A percentile compares a stretch with the other conserved stretches of the same genome.
phyloP scores from a whole-genome alignment of 2,888 invertebrate species.

The Sphaerophoria taeniata region DNA sequence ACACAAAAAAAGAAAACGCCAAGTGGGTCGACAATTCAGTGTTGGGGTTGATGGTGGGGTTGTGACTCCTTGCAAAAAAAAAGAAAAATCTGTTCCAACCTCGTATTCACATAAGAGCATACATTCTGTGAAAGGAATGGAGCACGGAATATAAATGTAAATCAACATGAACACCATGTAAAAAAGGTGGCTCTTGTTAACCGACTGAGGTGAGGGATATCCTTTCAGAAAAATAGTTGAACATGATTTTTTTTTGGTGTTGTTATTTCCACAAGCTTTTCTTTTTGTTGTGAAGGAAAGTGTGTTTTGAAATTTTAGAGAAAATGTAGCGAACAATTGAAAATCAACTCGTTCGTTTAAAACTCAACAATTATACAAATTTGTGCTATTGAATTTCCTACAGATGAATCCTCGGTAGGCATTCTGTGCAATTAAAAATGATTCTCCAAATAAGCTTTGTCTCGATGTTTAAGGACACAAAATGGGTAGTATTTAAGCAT shows the following conservation, averaged over 20 bases:
- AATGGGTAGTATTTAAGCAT: too few species aligned
- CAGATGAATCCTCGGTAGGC: background rate
- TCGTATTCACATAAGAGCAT: background rate
- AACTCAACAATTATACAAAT: slow-evolving; percentile 9
- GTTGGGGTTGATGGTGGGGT: slow-evolving; percentile 23
- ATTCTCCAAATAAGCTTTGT: background rate
- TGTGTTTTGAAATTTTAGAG: background rate
- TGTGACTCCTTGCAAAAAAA: background rate
- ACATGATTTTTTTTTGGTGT: slow-evolving; percentile 18
- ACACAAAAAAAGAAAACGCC: slow-evolving; percentile 51
- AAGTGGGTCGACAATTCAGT: slow-evolving; percentile 57
- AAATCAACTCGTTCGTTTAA: slow-evolving; percentile 12
- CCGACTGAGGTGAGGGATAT: slow-evolving; percentile 27
- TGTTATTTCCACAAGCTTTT: background rate
- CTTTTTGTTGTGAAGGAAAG: background rate
- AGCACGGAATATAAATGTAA: slow-evolving; percentile 20
- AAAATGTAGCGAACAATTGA: background rate
- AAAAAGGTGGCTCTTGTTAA: background rate
- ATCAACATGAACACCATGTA: slow-evolving; percentile 11
- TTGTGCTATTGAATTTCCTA: background rate
- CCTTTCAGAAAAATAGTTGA: slow-evolving; percentile 9
- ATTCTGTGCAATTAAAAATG: background rate
- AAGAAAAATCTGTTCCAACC: background rate
- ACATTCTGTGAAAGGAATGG: slow-evolving; percentile 3
- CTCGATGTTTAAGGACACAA: background rate